Percentiles rank a stretch among this genome's conserved stretches.
phyloP scores from a whole-genome alignment of 2,888 invertebrate genomes.

The Philaethria dido region DNA sequence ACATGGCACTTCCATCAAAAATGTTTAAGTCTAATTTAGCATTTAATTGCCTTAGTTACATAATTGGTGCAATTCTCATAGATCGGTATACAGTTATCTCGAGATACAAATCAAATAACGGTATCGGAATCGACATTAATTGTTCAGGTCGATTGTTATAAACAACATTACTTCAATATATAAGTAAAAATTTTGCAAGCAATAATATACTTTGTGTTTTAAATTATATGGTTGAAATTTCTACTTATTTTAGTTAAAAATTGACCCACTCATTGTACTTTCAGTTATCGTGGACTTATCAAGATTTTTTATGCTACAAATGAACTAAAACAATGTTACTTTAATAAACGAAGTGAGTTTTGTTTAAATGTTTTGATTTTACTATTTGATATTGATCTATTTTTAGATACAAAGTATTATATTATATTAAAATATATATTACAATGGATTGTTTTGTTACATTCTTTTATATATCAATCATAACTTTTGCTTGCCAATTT shows the following conservation, averaged over 20 bases:
- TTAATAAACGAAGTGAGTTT: constrained; percentile 4
- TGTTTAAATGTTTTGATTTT: constrained; percentile 3
- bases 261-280: constrained; percentile 20
- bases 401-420: constrained; percentile 9
- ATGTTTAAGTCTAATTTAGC: neutral
- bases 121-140: constrained; percentile 75
- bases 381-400: neutral
- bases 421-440: too few relatives aligned
- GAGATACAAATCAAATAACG: constrained; percentile 71
- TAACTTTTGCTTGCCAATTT: too few relatives aligned
- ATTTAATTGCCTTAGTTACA: constrained; percentile 56
- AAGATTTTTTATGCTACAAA: constrained; percentile 57
- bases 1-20: constrained; percentile 8
- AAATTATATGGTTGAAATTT: constrained; percentile 21
- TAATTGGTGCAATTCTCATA: constrained; percentile 74
- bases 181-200: constrained; percentile 25
- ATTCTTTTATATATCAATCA: too few relatives aligned
- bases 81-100: constrained; percentile 56
- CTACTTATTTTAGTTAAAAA: neutral
- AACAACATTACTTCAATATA: constrained; percentile 47
- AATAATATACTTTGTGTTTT: constrained; percentile 17
- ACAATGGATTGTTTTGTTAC: neutral
- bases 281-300: constrained; percentile 52
- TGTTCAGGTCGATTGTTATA: constrained; percentile 65
- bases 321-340: constrained; percentile 49